These are phyloP conservation scores for Vultur gryphus DNA, from an alignment of 2,797 vertebrate genomes.

Conservation along the genomic window DNA sequence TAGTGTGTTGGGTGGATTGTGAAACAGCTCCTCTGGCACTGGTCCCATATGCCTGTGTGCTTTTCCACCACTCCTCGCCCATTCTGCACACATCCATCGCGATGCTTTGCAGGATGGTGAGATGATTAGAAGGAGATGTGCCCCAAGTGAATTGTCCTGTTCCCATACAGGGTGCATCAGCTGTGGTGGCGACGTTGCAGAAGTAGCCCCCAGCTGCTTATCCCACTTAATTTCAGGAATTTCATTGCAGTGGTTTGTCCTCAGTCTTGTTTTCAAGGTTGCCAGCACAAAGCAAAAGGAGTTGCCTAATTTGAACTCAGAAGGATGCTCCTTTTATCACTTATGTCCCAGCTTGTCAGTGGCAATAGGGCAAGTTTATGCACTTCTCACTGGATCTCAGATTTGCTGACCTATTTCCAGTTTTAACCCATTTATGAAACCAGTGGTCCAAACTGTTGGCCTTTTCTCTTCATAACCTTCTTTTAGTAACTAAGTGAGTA, in stretches of 20 bases:
- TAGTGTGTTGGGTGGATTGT: accelerated
- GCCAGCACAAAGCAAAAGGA: not conserved
- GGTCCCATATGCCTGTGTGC: accelerated
- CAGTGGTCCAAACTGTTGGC: not conserved
- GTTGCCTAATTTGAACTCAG: not conserved
- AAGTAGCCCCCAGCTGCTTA: not conserved
- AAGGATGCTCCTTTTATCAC: not conserved
- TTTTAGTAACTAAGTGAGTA: not conserved
- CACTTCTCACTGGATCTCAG: not conserved
- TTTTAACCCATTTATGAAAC: not conserved
- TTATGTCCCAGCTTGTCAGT: not conserved
- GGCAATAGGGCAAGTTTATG: not conserved
- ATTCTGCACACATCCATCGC: accelerated
- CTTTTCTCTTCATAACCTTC: not conserved
- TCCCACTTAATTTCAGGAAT: not conserved
- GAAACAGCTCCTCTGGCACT: not conserved
- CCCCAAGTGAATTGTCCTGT: not conserved
- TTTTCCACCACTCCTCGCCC: not conserved
- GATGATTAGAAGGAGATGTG: not conserved
- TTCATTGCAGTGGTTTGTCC: not conserved
- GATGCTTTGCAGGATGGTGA: not conserved
- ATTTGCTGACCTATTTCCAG: not conserved
- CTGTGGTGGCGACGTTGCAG: not conserved
- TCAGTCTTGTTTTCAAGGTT: not conserved
- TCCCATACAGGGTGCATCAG: not conserved